phyloP scores from a whole-genome alignment of 35 echinoderm and acorn worm species.

The Patiria miniata region DNA sequence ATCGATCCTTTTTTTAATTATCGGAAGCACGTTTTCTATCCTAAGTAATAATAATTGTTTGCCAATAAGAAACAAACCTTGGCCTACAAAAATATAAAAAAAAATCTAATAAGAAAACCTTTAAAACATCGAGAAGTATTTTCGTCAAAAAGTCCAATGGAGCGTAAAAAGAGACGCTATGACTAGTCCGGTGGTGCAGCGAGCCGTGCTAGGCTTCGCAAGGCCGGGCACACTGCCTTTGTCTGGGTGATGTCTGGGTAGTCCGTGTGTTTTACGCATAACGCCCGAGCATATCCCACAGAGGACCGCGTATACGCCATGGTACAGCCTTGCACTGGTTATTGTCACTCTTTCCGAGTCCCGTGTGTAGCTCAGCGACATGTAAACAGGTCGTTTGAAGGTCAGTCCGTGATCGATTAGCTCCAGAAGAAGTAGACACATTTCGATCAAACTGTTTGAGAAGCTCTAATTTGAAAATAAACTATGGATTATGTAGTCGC shows the following conservation, averaged over 20 bases:
- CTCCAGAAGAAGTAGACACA: not conserved
- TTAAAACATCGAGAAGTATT: not conserved
- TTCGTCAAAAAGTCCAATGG: not conserved
- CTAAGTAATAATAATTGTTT: not conserved
- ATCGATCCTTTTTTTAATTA: not conserved
- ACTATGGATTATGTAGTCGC: too few species aligned
- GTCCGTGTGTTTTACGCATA: not conserved
- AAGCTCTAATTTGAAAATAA: constrained; percentile 1
- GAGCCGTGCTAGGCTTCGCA: not conserved
- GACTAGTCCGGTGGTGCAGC: not conserved
- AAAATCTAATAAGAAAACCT: not conserved
- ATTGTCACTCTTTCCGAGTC: not conserved
- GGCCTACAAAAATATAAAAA: constrained; percentile 3
- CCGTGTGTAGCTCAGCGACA: not conserved
- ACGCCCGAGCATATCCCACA: not conserved
- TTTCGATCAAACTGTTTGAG: too few species aligned
- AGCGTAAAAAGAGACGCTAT: constrained; percentile 16
- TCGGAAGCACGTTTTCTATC: too few species aligned
- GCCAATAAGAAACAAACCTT: not conserved
- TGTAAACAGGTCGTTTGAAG: not conserved
- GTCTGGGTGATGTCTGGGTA: not conserved
- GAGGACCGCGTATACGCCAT: not conserved
- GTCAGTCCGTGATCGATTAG: not conserved
- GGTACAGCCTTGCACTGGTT: not conserved
- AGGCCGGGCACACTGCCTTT: not conserved